Base-by-base conservation (phyloP, 2,888 invertebrate species). In the Sepiola atlantica region DNA sequence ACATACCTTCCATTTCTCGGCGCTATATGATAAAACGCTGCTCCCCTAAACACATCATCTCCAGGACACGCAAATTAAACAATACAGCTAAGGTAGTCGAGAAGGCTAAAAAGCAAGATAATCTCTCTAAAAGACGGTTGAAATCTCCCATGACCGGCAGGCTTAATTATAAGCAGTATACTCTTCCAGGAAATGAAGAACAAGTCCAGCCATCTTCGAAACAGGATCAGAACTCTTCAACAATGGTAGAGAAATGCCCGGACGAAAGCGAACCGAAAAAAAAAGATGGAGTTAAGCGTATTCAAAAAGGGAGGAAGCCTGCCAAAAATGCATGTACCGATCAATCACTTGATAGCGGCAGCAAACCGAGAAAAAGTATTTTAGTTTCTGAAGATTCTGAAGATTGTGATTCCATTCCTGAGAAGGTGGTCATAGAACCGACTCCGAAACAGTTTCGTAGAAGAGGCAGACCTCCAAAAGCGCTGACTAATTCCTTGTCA, bases 1-100 rank as follows among this genome's bases (percentile, higher is more conserved):
- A 45, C 32, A 18, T 92, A 2, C 92, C 92, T 35, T 92, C 92
- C 4, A n/a, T 92, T 28, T 92, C 92, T 35, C n/a, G 28, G 18
- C 92, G 92, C 54, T 92, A 92, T 28, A 92, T 92, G 92, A 45
- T 92, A 54, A 92, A 92, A 92, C 45, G 54, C 20, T 92, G 92
- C n/a, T 92, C 92, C 54, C 92, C 92, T 14, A 92, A 92, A 24
- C 92, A 92, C 20, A 92, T 92, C 24, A 45, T 55, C 0, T 54
- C 45, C 2, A 45, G 55, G 28, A 92, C 55, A 28, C 92, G 54
- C 0, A 45, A 55, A 12, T 54, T 92, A 28, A 92, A 92, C 21
- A 92, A 92, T 28, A 54, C 92, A 28, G n/a, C 55, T 92, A 28
- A 92, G 28, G n/a, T n/a, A 54, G 54, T 92, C 54, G 92, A 32